Evolutionary conservation across 2,113 vertebrate species (phyloP).

Genomic region (Eolophus roseicapilla): DNA sequence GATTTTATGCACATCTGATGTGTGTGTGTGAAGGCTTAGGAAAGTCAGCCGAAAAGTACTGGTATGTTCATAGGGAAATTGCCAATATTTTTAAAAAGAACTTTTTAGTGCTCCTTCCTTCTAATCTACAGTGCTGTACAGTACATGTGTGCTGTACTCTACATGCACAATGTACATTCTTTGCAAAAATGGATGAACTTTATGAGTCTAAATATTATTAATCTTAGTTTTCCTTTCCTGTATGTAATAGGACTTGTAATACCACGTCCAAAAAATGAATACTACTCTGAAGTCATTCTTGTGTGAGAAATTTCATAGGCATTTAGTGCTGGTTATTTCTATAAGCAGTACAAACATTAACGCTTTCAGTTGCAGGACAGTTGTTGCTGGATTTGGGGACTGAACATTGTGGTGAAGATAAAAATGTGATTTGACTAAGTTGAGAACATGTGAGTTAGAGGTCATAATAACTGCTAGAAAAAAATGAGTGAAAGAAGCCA

Average conservation of each 20-base stretch:
- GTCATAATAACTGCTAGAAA: not conserved
- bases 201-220: not conserved
- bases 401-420: not conserved
- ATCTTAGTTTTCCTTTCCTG: not conserved
- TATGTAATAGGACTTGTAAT: not conserved
- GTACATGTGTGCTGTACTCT: not conserved
- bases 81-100: not conserved
- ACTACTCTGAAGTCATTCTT: not conserved
- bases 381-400: not conserved
- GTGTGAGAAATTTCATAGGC: not conserved
- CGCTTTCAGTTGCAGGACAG: not conserved
- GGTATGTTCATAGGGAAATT: not conserved
- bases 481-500: accelerated
- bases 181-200: not conserved
- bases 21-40: not conserved
- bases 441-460: not conserved
- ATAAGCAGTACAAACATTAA: not conserved
- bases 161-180: not conserved
- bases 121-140: not conserved
- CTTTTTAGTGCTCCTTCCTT: not conserved
- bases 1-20: not conserved
- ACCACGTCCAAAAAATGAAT: not conserved
- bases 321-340: not conserved
- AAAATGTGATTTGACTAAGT: not conserved
- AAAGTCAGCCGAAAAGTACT: not conserved